Evolutionary conservation across 2,113 vertebrate genomes (phyloP).

Genomic region (Mesocricetus auratus): DNA sequence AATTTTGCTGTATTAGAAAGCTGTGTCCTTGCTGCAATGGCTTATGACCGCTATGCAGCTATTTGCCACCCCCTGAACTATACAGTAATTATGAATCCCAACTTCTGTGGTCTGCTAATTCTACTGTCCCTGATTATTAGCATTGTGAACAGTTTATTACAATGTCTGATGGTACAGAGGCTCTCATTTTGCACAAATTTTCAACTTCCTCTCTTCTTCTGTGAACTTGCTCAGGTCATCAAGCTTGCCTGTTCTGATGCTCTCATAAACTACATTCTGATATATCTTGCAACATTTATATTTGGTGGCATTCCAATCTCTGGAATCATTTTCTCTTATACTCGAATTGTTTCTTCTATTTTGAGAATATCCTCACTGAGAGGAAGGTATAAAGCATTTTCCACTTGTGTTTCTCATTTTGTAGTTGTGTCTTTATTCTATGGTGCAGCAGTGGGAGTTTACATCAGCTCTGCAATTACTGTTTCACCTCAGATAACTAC

Average conservation of each 20-base stretch:
- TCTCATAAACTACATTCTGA: neutral
- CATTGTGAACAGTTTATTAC: neutral
- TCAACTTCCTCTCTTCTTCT: neutral
- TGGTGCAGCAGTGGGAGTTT: neutral
- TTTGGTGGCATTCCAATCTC: neutral
- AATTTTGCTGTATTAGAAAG: constrained; percentile 4
- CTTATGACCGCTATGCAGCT: neutral
- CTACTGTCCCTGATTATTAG: neutral
- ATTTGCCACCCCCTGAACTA: neutral
- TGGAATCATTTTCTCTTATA: constrained; percentile 17
- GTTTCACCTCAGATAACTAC: neutral
- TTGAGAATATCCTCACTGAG: neutral
- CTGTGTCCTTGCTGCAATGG: neutral
- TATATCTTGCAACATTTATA: neutral
- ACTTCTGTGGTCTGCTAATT: neutral
- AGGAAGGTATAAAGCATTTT: constrained; percentile 13
- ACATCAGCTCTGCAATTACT: neutral
- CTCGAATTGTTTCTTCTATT: neutral
- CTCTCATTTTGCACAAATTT: neutral
- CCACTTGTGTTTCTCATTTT: neutral
- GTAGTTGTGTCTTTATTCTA: neutral
- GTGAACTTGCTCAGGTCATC: constrained; percentile 8
- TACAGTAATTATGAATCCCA: neutral
- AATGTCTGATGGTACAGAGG: neutral
- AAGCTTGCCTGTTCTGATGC: constrained; percentile 4